Evolutionary conservation across 2,113 vertebrate genomes (phyloP).

Genomic region (Microtus oregoni): DNA sequence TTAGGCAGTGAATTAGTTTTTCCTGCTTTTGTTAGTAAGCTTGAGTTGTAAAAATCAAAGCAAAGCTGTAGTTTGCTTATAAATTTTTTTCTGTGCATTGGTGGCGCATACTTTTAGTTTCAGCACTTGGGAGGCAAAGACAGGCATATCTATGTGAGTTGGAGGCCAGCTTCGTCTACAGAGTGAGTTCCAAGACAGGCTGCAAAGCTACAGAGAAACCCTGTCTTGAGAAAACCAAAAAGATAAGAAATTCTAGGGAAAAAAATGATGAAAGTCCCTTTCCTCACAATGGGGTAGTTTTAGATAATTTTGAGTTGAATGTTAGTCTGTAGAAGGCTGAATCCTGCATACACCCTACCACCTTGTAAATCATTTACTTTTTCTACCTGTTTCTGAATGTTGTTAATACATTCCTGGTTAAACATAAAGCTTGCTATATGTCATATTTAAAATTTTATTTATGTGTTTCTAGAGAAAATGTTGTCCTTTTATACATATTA

Average conservation of each 20-base stretch:
- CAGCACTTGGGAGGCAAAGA: too few species aligned
- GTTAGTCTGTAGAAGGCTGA: background rate
- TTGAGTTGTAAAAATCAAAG: conserved; percentile 9
- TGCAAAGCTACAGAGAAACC: too few species aligned
- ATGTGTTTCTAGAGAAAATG: background rate
- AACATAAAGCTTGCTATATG: background rate
- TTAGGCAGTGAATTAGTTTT: background rate
- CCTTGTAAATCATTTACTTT: background rate
- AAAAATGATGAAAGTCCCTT: conserved; percentile 33
- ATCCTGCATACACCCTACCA: background rate
- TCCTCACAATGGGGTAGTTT: background rate
- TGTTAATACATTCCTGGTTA: conserved; percentile 8
- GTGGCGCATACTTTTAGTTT: too few species aligned
- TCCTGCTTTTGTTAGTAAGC: background rate
- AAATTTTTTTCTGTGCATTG: too few species aligned
- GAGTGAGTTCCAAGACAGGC: too few species aligned
- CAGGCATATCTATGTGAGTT: too few species aligned
- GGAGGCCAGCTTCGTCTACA: too few species aligned
- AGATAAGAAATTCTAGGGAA: background rate
- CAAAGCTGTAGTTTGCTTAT: background rate
- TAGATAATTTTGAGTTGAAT: background rate
- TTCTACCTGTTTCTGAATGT: background rate
- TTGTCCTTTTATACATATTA: background rate
- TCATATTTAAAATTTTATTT: background rate
- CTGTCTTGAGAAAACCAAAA: too few species aligned